A percentile compares a stretch with the other conserved stretches of the same genome.
Evolutionary conservation across 2,113 vertebrate genomes (phyloP).

Genomic region (Phyllostomus discolor): DNA sequence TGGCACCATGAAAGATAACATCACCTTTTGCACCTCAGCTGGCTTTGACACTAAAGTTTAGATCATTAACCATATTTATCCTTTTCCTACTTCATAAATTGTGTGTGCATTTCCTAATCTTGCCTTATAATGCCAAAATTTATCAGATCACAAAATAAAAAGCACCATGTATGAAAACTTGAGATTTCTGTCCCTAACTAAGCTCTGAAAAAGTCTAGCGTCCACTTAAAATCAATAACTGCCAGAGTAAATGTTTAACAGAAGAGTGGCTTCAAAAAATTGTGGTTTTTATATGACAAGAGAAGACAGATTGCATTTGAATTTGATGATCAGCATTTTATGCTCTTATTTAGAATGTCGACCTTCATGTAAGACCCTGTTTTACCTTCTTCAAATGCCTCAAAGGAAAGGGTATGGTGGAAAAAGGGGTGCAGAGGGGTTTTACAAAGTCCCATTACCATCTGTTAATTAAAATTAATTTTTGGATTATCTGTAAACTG

Average conservation of each 20-base stretch:
- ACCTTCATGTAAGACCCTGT: background rate
- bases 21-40: slow-evolving; percentile 30
- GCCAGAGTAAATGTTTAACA: slow-evolving; percentile 51
- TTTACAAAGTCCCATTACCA: slow-evolving; percentile 47
- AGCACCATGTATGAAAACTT: background rate
- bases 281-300: slow-evolving; percentile 1
- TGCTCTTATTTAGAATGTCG: background rate
- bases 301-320: slow-evolving; percentile 27
- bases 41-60: slow-evolving; percentile 11
- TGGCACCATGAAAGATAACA: slow-evolving; percentile 23
- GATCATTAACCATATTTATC: slow-evolving; percentile 34
- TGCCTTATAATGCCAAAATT: slow-evolving; percentile 3
- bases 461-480: slow-evolving; percentile 54
- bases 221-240: slow-evolving; percentile 48
- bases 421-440: background rate
- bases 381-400: slow-evolving; percentile 4
- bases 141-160: slow-evolving; percentile 26
- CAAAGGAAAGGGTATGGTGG: background rate
- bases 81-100: slow-evolving; percentile 19
- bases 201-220: background rate
- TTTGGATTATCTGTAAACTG: slow-evolving; percentile 45
- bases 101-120: slow-evolving; percentile 8
- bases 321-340: slow-evolving; percentile 36
- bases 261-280: slow-evolving; percentile 34
- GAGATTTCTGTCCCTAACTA: background rate